phyloP scores from a whole-genome alignment of 1,140 invertebrate genomes.

The Rhopalosiphum maidis region DNA sequence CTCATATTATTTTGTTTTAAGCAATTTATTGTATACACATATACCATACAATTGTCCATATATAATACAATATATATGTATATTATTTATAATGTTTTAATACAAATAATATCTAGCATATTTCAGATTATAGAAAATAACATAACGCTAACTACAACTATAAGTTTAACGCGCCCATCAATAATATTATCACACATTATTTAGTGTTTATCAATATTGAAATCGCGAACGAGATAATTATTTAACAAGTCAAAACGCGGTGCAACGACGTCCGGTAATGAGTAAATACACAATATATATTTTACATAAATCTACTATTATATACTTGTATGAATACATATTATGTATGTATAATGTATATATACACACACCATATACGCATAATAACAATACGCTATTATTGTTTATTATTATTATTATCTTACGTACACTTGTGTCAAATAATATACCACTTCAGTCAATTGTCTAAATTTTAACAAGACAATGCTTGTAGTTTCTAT shows the following conservation, averaged over 20 bases:
- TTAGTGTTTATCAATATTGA: neutral
- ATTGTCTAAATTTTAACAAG: constrained; percentile 24
- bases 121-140: neutral
- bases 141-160: neutral
- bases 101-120: neutral
- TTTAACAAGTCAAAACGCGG: neutral
- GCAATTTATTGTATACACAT: neutral
- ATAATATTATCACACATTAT: neutral
- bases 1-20: neutral
- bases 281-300: neutral
- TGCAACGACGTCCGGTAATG: neutral
- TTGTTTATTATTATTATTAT: neutral
- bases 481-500: neutral
- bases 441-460: neutral
- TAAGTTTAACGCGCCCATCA: neutral
- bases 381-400: neutral
- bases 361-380: neutral
- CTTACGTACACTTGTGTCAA: neutral
- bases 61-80: too few species aligned
- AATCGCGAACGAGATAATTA: neutral
- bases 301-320: neutral
- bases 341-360: neutral
- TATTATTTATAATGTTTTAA: too few species aligned
- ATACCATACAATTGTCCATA: neutral
- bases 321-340: neutral